Evolutionary conservation across 2,797 vertebrate species (phyloP), one percentile per base, ranked within the genome.

Genomic region (Mormyrops boulengeri): DNA sequence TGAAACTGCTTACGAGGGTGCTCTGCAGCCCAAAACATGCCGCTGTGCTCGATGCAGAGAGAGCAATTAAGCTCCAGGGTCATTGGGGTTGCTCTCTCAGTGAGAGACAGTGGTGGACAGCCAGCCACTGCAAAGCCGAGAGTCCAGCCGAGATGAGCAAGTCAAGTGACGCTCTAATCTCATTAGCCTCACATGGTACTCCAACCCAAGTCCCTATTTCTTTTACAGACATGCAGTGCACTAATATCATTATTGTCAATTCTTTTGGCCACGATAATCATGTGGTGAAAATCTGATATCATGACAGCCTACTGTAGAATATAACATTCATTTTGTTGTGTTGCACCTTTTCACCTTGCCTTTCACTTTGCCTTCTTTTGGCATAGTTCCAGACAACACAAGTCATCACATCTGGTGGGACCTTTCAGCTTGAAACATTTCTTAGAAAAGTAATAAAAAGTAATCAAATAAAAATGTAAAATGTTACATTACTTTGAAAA

Each of bases 141-240:
- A 85, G 49, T 85, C 49, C 49, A 17, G 49, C 26, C 0, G 49
- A 53, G 49, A 22, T 14, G 49, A 30, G 4, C 44, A 4, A 26
- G 84, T 77, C n/a, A 85, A 85, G 47, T 26, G 49, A 85, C 9
- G 84, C 44, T 22, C n/a, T 85, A 52, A 85, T 85, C 84, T 52
- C 84, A 85, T 53, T 85, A 85, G 49, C n/a, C 9, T 85, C 84
- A 53, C 5, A 85, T 26, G 44, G 11, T 41, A 8, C 38, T 19
- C 12, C 6, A 77, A 7, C 17, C 30, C 12, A 77, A 77, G 73
- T 2, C 4, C 26, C 11, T 41, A 5, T 77, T 77, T 17, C 69
- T 41, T 2, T 77, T 1, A 44, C 5, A 77, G 6, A 77, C 38
- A 30, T 0, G 1, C 73, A 19, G 73, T 19, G 73, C 14, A 1